A percentile compares a stretch with the other conserved stretches of the same genome.
Evolutionary conservation across 2,888 invertebrate species (phyloP).

Genomic region (Eurois occulta): DNA sequence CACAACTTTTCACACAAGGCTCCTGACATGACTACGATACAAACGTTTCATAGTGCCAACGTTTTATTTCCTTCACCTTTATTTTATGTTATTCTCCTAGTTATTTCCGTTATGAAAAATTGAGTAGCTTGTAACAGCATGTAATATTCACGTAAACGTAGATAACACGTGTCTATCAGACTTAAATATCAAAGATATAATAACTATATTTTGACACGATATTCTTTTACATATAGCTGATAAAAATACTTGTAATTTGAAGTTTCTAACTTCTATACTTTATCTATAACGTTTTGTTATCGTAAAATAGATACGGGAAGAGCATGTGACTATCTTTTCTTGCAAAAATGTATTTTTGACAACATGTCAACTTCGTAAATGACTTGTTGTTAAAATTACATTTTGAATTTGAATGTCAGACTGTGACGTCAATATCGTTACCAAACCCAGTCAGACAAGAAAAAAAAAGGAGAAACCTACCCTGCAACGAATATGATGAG

Average conservation of each 20-base stretch:
- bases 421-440: background rate
- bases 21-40: conserved; percentile 1
- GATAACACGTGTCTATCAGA: conserved; percentile 35
- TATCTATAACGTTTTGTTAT: conserved; percentile 21
- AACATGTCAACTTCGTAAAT: background rate
- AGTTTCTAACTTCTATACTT: background rate
- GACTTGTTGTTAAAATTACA: too few relatives aligned
- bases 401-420: too few relatives aligned
- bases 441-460: background rate
- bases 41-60: background rate
- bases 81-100: conserved; percentile 31
- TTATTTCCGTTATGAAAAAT: conserved; percentile 38
- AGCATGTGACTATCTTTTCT: conserved; percentile 6
- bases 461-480: background rate
- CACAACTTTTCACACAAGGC: background rate
- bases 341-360: background rate
- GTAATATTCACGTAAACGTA: conserved; percentile 45
- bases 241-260: conserved; percentile 31
- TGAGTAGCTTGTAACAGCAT: conserved; percentile 39
- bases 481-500: background rate
- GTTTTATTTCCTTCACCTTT: conserved; percentile 51
- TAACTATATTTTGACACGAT: conserved; percentile 27
- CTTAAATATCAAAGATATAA: conserved; percentile 34
- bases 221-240: conserved; percentile 30
- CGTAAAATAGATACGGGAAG: background rate